Evolutionary conservation across 2,797 vertebrate species (phyloP).

Genomic region (Tokudaia muenninki): DNA sequence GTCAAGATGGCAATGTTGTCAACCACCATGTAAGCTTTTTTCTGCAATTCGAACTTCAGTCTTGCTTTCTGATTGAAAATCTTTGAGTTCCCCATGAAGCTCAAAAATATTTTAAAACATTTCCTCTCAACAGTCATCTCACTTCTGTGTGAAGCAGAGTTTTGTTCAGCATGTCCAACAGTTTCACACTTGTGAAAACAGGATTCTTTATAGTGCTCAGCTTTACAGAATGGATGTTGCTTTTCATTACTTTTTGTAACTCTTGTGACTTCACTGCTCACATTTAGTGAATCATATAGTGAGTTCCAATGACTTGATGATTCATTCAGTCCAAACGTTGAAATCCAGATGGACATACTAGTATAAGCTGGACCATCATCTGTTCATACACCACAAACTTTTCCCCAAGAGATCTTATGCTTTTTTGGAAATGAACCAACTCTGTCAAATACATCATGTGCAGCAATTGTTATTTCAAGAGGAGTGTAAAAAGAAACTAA

Average conservation of each 20-base stretch:
- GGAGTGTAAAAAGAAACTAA: not conserved
- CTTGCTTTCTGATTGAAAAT: not conserved
- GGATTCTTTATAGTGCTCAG: not conserved
- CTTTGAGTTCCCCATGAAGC: not conserved
- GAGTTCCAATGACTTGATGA: not conserved
- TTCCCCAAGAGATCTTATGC: not conserved
- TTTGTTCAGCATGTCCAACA: not conserved
- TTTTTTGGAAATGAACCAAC: not conserved
- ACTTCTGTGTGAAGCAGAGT: not conserved
- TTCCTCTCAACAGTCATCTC: not conserved
- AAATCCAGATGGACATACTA: not conserved
- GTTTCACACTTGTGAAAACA: not conserved
- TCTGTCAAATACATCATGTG: not conserved
- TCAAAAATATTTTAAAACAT: not conserved
- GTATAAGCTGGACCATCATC: not conserved
- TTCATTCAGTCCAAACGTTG: not conserved
- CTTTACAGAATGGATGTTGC: not conserved
- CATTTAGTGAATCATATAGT: not conserved
- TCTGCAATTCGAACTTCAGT: not conserved
- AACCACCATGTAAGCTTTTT: not conserved
- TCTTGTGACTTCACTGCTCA: not conserved
- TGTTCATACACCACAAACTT: not conserved
- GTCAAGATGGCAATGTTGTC: not conserved
- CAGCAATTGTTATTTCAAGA: not conserved
- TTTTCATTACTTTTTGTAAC: not conserved